Base-by-base conservation (phyloP, 1,140 invertebrate genomes). In the Laodelphax striatellus region DNA sequence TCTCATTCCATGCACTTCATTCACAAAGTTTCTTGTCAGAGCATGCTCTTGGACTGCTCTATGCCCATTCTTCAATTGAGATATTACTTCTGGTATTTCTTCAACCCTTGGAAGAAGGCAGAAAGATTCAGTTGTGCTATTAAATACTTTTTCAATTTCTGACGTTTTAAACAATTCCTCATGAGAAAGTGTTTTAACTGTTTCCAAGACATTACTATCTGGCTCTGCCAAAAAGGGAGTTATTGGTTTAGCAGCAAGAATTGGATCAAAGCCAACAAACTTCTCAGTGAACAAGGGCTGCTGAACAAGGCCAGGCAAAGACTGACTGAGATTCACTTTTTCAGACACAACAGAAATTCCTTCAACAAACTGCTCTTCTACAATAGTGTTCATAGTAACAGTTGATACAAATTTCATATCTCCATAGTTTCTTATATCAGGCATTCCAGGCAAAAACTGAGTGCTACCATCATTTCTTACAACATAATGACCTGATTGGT, bases 401-500 rank as follows among this genome's bases (percentile, higher is more conserved):
- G 84, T 84, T 13, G 83, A 78, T 19, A 85, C 68, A 67, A 87
- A 87, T 67, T 77, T 71, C 28, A 73, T 62, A 41, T 71, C 76
- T 13, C 66, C 67, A 54, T 79, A 68, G 55, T 76, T 73, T 64
- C 77, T 72, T 67, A 76, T 52, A 11, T 77, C 43, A 0, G 76
- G 75, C 21, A 84, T 69, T 10, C 84, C 84, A 21, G 76, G 74
- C 14, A 79, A 67, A 63, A 81, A 81, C 1, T 24, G 21, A 5
- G 31, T 28, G 9, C 55, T 46, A 19, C 57, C 56, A 42, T 1
- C 64, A 24, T 67, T 52, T 17, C 17, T 67, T 10, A 67, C 67
- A 21, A 85, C 69, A 63, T 84, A 80, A 73, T 85, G 82, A 1
- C 85, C 85, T 22, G 85, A 84, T n/a, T 86, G 82, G 69, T 86